Base-by-base conservation (phyloP, 37 sponge, comb jelly and placozoan genomes). In the Beroe ovata region DNA sequence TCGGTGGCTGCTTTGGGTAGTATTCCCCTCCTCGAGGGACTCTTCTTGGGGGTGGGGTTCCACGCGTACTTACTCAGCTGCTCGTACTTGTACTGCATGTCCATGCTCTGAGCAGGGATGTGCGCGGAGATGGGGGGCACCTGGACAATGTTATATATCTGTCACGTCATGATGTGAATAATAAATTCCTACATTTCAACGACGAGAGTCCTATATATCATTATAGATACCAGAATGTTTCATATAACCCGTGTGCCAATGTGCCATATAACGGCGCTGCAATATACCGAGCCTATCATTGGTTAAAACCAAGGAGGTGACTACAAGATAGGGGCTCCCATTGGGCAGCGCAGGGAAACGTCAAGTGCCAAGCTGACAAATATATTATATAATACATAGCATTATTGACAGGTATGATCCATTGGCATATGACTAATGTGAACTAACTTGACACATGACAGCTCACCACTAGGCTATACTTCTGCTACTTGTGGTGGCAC, bases 1-100 rank as follows among this genome's bases (percentile, higher is more conserved):
- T 90, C 64, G 6, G 91, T 90, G 21, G 91, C 91, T 4, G 91
- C 62, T 25, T 90, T 90, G 36, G 91, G 91, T 20, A 90, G 64
- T 19, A 90, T 90, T 3, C 91, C 91, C 38, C 91, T 37, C 22
- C 84, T 37, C 1, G 84, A 77, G 4, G 84, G 84, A 77, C 84
- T 77, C 84, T 77, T 77, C 47, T 77, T 77, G 84, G 84, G 54
- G 54, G 84, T 36, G 22, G 69, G 69, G 36, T 66, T 66, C 69
- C 69, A 66, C 32, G 69, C 69, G 36, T 66, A 66, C 69, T 66
- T 66, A 37, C 69, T 66, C 32, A 66, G 69, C 69, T 66, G 69
- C 69, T 66, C 69, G 69, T 66, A 66, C 35, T 66, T 66, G 69
- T 66, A 66, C 69, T 66, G 69, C 69, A 66, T 66, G 36, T 66